A percentile compares a stretch with the other conserved stretches of the same genome.
These are phyloP conservation scores for Gallinago nigripennis DNA, from an alignment of 2,797 vertebrate species.

Conservation along the genomic window DNA sequence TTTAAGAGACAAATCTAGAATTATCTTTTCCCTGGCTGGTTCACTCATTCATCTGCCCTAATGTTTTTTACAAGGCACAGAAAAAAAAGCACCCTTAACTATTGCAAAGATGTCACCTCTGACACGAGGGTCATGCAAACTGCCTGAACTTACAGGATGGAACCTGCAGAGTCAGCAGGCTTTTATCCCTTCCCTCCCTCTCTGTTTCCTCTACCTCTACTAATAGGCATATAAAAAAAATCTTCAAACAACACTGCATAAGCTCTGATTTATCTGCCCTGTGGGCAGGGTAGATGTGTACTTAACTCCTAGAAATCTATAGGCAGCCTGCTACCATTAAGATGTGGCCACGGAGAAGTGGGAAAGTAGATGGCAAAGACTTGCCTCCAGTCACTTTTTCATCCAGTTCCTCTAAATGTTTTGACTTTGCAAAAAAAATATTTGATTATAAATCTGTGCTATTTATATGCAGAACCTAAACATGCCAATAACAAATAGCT, in stretches of 20 bases:
- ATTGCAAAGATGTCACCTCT: constrained; percentile 10
- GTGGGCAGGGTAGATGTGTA: neutral
- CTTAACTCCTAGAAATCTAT: constrained; percentile 4
- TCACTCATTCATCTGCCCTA: neutral
- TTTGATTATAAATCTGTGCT: constrained; percentile 48
- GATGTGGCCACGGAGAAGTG: neutral
- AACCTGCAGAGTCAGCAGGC: constrained; percentile 2
- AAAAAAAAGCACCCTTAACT: neutral
- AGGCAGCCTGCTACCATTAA: neutral
- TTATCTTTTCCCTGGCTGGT: neutral
- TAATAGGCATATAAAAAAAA: neutral
- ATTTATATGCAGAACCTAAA: constrained; percentile 48
- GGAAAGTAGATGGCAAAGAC: neutral
- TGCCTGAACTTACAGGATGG: neutral
- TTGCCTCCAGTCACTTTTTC: constrained; percentile 36
- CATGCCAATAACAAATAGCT: constrained; percentile 54
- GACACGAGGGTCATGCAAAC: neutral
- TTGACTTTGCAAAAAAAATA: constrained; percentile 52
- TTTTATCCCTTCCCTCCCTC: neutral
- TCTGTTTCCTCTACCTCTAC: neutral
- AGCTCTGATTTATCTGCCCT: constrained; percentile 19
- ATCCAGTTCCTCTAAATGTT: constrained; percentile 56
- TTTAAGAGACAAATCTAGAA: neutral
- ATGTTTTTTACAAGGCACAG: neutral
- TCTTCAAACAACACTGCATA: constrained; percentile 9